Conservation (phyloP, 1,140 invertebrate species). For the Megalopta genalis region DNA sequence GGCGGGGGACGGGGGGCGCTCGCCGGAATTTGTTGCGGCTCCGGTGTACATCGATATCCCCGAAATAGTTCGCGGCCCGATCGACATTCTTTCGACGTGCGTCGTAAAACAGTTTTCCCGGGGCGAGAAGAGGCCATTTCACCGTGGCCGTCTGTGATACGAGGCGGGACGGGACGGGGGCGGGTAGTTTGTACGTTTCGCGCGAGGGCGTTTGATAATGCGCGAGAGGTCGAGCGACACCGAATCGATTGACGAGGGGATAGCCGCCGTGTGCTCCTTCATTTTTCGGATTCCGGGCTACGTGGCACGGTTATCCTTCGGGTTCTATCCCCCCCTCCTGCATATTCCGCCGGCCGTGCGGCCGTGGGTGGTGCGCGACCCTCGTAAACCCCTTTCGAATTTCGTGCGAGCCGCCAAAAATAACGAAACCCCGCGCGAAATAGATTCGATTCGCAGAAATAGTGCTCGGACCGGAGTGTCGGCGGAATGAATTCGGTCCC, state of each 20-base stretch:
- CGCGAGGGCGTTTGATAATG: conserved; percentile 42
- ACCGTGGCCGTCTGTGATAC: too few species aligned
- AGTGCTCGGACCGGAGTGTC: neutral
- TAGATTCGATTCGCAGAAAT: conserved; percentile 25
- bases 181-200: conserved; percentile 40
- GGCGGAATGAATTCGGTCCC: neutral
- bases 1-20: neutral
- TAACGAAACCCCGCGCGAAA: conserved; percentile 45
- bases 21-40: neutral
- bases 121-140: neutral
- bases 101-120: neutral
- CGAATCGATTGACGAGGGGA: conserved; percentile 34
- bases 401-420: conserved; percentile 44
- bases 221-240: conserved; percentile 29
- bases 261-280: conserved; percentile 28
- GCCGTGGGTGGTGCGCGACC: conserved; percentile 6
- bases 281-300: conserved; percentile 52
- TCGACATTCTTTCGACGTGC: neutral
- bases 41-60: neutral
- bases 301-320: conserved; percentile 33
- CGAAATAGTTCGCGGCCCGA: neutral
- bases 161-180: neutral
- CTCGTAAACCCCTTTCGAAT: conserved; percentile 51
- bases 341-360: conserved; percentile 23
- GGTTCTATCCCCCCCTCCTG: conserved; percentile 44